These are phyloP conservation scores for Tinea semifulvella DNA, from an alignment of 2,888 invertebrate genomes.

Conservation along the genomic window DNA sequence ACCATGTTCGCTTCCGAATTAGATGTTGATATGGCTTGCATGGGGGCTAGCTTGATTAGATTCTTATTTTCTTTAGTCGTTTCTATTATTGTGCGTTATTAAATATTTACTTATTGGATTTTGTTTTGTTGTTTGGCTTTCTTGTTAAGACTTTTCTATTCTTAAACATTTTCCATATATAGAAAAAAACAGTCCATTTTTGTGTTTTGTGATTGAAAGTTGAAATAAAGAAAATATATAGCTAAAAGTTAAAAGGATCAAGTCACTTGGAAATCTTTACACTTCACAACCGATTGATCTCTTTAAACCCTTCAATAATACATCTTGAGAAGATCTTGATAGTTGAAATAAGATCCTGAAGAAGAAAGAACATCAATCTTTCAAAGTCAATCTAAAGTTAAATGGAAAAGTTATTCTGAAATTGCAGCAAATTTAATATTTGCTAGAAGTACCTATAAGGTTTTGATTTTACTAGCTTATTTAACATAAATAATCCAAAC, in stretches of 20 bases:
- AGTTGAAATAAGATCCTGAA: neutral
- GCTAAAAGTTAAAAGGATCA: neutral
- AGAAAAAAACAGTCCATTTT: no score
- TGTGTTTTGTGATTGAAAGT: neutral
- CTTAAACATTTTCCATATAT: no score
- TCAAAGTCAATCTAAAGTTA: no score
- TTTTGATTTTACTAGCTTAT: no score
- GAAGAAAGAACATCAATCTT: no score
- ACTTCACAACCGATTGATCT: constrained; percentile 4
- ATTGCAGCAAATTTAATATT: no score
- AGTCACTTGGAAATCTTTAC: constrained; percentile 3
- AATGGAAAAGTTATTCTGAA: no score
- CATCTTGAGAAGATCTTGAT: neutral
- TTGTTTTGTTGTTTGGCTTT: neutral
- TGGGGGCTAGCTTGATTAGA: constrained; percentile 12
- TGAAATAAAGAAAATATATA: neutral
- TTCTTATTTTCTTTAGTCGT: constrained; percentile 1
- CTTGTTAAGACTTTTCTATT: neutral
- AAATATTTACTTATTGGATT: neutral
- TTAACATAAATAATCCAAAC: no score
- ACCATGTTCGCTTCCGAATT: constrained; percentile 12
- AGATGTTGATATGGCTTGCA: constrained; percentile 12
- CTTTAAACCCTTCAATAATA: neutral
- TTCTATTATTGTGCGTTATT: neutral
- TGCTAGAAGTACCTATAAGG: no score